These are phyloP conservation scores for Noturus placidus DNA, from an alignment of 2,113 vertebrate genomes.

Conservation along the genomic window DNA sequence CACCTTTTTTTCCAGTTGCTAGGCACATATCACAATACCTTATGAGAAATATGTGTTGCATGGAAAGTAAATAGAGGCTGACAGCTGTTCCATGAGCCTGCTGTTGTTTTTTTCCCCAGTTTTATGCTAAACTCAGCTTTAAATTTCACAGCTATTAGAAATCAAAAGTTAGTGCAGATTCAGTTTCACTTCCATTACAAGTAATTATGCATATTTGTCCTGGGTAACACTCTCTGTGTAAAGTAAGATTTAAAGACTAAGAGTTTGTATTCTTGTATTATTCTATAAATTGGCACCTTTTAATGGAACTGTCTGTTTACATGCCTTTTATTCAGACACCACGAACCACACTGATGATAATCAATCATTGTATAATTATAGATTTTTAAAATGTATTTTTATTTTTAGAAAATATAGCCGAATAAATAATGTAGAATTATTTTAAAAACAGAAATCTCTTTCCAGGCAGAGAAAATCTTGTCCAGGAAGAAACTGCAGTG, in stretches of 20 bases:
- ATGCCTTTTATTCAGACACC: neutral
- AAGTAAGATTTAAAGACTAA: neutral
- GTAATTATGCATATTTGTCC: neutral
- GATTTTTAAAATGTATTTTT: neutral
- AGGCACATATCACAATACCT: constrained; percentile 51
- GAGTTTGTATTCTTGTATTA: neutral
- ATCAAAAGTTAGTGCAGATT: neutral
- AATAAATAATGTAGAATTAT: neutral
- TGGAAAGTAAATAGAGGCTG: constrained; percentile 69
- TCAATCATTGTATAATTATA: neutral
- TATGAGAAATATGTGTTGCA: constrained; percentile 61
- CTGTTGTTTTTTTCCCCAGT: constrained; percentile 58
- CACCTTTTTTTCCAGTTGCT: constrained; percentile 57
- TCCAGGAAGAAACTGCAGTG: constrained; percentile 53
- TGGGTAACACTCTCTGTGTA: neutral
- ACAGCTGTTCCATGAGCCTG: constrained; percentile 71
- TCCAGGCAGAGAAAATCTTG: constrained; percentile 64
- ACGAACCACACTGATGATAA: neutral
- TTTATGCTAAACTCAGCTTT: constrained; percentile 1
- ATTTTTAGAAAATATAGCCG: neutral
- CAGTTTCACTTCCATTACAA: neutral
- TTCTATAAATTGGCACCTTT: neutral
- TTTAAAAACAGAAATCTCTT: constrained; percentile 25
- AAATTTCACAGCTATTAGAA: neutral
- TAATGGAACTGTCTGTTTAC: neutral